phyloP scores from a whole-genome alignment of 2,888 invertebrate species.

The Glaucopsyche alexis region DNA sequence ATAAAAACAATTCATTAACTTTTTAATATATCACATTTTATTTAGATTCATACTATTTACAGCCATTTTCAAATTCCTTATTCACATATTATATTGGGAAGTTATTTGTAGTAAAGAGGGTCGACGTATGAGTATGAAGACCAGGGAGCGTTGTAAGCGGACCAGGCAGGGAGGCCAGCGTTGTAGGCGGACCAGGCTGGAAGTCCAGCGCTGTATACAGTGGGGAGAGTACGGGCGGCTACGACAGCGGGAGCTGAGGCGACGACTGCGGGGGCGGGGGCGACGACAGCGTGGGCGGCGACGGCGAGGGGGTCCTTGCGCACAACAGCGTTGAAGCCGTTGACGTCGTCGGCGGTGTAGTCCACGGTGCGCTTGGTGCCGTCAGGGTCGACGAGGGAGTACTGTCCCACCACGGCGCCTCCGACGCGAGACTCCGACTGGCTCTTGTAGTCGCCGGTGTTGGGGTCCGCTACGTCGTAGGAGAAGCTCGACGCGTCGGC shows the following conservation, averaged over 20 bases:
- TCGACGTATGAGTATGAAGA: slow-evolving; percentile 10
- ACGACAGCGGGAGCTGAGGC: slow-evolving; percentile 45
- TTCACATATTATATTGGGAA: not conserved
- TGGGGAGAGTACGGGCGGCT: slow-evolving; percentile 42
- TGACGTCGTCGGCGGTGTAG: slow-evolving; percentile 63
- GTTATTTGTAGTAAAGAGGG: slow-evolving; percentile 15
- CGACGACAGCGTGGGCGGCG: slow-evolving; percentile 39
- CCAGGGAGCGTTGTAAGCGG: slow-evolving; percentile 30
- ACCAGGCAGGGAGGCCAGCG: slow-evolving; percentile 1
- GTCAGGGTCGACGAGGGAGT: slow-evolving; percentile 62
- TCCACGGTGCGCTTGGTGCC: slow-evolving; percentile 64
- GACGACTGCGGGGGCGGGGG: slow-evolving; percentile 39
- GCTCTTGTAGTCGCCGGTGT: slow-evolving; percentile 65
- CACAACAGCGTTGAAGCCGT: slow-evolving; percentile 74
- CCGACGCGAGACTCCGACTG: slow-evolving; percentile 61
- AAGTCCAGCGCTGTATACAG: slow-evolving; percentile 43
- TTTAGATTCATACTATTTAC: not conserved
- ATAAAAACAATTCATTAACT: not conserved
- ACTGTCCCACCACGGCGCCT: slow-evolving; percentile 61
- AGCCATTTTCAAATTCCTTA: not conserved
- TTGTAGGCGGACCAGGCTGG: slow-evolving; percentile 34
- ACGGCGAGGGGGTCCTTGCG: slow-evolving; percentile 49
- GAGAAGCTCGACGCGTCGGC: no score
- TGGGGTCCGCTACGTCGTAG: slow-evolving; percentile 12
- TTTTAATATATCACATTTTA: not conserved